phyloP scores from a whole-genome alignment of 2,888 invertebrate genomes.

The Sinelater perroti region DNA sequence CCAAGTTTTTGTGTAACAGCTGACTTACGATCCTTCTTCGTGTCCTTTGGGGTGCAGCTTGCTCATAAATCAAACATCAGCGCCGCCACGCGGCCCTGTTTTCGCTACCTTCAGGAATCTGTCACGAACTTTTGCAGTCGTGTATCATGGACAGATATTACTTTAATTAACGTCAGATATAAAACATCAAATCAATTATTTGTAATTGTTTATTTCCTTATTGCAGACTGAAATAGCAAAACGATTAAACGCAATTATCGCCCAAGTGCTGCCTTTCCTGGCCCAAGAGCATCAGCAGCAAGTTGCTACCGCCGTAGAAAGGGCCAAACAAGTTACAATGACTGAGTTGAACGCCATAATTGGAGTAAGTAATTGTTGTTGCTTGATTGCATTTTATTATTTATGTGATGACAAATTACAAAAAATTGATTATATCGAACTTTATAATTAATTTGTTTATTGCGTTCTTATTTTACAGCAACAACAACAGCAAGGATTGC shows the following conservation, averaged over 20 bases:
- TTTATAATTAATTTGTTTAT: too few species aligned
- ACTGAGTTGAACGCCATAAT: conserved; percentile 93
- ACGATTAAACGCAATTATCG: conserved; percentile 91
- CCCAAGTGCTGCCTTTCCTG: conserved; percentile 92
- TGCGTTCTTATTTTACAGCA: conserved; percentile 72
- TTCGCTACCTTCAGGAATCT: too few species aligned
- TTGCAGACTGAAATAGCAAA: conserved; percentile 96
- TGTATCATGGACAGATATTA: too few species aligned
- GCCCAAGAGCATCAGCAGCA: conserved; percentile 92
- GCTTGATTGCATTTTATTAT: not conserved
- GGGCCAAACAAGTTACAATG: conserved; percentile 96
- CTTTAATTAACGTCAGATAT: too few species aligned
- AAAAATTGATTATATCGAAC: too few species aligned
- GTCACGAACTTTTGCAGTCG: too few species aligned
- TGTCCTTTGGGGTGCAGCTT: too few species aligned
- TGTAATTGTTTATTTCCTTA: conserved; percentile 38
- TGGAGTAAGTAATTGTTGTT: conserved; percentile 74
- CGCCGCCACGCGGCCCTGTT: too few species aligned
- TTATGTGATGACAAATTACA: not conserved
- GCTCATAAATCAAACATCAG: too few species aligned
- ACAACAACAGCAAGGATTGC: conserved; percentile 91
- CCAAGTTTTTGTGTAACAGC: too few species aligned
- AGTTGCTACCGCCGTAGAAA: conserved; percentile 90
- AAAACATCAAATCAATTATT: too few species aligned
- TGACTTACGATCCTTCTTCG: too few species aligned